Base-by-base conservation (phyloP, 2,113 vertebrate species). In the Madoqua kirkii region DNA sequence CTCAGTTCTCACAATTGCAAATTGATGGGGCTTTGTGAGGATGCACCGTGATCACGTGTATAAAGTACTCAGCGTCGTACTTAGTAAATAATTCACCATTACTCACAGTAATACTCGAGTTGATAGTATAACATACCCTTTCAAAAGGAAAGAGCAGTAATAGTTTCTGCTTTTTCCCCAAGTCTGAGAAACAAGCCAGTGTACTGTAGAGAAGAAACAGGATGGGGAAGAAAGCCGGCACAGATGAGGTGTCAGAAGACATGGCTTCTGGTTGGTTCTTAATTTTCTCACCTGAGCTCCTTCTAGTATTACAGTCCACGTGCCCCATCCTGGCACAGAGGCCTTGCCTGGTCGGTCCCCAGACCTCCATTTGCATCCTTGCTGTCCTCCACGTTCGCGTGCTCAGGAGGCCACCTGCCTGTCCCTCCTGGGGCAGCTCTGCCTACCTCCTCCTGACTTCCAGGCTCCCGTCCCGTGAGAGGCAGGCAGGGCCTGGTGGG, bases 311-410 rank as follows among this genome's bases (percentile, higher is more conserved):
- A 12, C 36, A 92, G 13, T 64, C 60, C 31, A 10, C 25, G 6
- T 13, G 21, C 31, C 78, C 54, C 15, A 2, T 6, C 86, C 54
- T 55, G 64, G 13, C 7, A 0, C 3, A 0, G 31, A 82, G 36
- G 8, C n/a, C 45, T 85, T 29, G 64, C n/a, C 36, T 62, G 1
- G 21, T 11, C 43, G 16, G 36, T 17, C 23, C 36, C 43, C 9
- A 7, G 45, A 40, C 15, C 55, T 87, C 14, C 3, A 0, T 40
- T 59, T 31, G 7, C 9, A 7, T 48, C 54, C 2, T 4, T 3
- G 0, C 6, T n/a, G 10, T n/a, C n/a, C 36, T 60, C 45, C 1
- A 0, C 3, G 15, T 82, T 71, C 14, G 23, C 0, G 3, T 6
- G 36, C 43, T 33, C 9, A 0, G 11, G 45, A 81, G 78, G 17